Evolutionary conservation across 2,888 invertebrate genomes (phyloP).

Genomic region (Perizoma affinitatum): DNA sequence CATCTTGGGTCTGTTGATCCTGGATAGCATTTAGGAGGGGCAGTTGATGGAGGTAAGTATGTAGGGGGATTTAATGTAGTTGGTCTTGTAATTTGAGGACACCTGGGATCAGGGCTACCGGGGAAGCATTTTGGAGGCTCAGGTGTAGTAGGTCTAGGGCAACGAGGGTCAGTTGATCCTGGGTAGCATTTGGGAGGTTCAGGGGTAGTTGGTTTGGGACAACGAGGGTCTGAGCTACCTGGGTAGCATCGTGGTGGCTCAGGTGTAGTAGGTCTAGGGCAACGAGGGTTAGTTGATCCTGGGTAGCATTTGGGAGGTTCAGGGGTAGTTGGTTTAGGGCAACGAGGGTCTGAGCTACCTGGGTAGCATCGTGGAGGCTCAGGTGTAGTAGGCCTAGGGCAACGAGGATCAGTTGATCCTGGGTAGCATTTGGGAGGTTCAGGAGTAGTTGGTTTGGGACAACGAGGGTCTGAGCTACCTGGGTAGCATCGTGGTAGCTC

Average conservation of each 20-base stretch:
- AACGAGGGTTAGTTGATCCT: slow-evolving; percentile 44
- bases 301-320: slow-evolving; percentile 43
- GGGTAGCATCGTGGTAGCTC: slow-evolving; percentile 40
- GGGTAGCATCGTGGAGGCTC: slow-evolving; percentile 39
- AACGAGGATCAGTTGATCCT: slow-evolving; percentile 38
- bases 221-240: slow-evolving; percentile 55
- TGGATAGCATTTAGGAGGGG: slow-evolving; percentile 44
- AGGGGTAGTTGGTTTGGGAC: slow-evolving; percentile 54
- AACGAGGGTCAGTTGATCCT: slow-evolving; percentile 51
- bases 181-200: slow-evolving; percentile 51
- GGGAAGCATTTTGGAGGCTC: slow-evolving; percentile 42
- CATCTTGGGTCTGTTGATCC: slow-evolving; percentile 42
- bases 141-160: slow-evolving; percentile 47
- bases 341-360: slow-evolving; percentile 37
- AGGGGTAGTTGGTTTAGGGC: slow-evolving; percentile 51
- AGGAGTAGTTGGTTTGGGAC: slow-evolving; percentile 41
- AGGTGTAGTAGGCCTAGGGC: slow-evolving; percentile 33
- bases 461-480: slow-evolving; percentile 42
- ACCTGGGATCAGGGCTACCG: slow-evolving; percentile 35
- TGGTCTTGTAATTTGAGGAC: slow-evolving; percentile 43
- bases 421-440: slow-evolving; percentile 37
- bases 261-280: slow-evolving; percentile 42
- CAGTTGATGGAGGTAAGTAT: slow-evolving; percentile 37
- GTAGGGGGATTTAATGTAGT: slow-evolving; percentile 27
- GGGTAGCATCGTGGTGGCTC: slow-evolving; percentile 52